phyloP scores from a whole-genome alignment of 2,113 vertebrate genomes.

The Catharus bicknelli region DNA sequence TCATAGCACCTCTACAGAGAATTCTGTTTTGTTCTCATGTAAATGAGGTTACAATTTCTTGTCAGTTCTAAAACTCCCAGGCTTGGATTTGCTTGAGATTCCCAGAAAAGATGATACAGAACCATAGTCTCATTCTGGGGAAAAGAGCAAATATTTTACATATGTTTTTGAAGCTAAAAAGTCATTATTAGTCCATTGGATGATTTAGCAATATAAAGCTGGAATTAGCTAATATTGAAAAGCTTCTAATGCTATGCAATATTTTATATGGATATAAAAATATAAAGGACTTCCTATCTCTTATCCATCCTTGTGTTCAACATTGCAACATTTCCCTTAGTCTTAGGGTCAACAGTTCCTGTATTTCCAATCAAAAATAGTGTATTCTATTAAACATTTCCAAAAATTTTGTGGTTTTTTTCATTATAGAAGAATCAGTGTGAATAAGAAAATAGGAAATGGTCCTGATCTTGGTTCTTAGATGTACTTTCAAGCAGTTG shows the following conservation, averaged over 20 bases:
- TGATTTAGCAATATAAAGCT: neutral
- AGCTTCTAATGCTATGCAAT: neutral
- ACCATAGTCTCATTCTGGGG: neutral
- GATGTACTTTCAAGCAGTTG: neutral
- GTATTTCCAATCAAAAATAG: neutral
- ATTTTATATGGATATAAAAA: neutral
- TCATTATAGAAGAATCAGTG: neutral
- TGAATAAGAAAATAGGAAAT: neutral
- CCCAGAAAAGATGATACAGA: neutral
- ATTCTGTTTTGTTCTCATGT: neutral
- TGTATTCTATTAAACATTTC: neutral
- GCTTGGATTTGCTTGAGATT: neutral
- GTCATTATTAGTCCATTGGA: neutral
- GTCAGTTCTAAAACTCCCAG: neutral
- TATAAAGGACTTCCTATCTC: neutral
- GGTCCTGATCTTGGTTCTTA: neutral
- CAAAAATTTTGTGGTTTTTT: neutral
- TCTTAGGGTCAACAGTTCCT: neutral
- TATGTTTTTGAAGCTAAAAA: neutral
- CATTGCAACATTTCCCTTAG: fast-evolving
- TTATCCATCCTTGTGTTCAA: neutral
- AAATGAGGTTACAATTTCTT: neutral
- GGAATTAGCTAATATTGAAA: neutral
- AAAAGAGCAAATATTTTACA: neutral
- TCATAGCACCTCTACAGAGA: neutral